Base-by-base conservation (phyloP, 2,113 vertebrate genomes). In the Antennarius striatus region DNA sequence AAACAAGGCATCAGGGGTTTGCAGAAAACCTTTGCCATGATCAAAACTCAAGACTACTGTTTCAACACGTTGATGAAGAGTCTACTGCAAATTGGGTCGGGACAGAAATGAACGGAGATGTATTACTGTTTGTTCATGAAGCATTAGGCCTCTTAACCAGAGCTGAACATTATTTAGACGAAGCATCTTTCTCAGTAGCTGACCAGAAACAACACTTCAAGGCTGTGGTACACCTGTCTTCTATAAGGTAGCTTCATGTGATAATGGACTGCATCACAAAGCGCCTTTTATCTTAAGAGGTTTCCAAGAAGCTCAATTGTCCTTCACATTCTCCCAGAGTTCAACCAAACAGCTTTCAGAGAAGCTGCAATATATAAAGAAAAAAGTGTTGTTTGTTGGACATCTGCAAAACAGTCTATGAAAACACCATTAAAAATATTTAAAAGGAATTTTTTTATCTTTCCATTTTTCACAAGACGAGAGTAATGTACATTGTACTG, bases 131-230 rank as follows among this genome's bases (percentile, higher is more conserved):
- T 68, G 58, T 39, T 14, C 67, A 63, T 48, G 56, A 64, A 48
- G 71, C 32, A 48, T 55, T 22, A 46, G 15, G 5, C 15, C 17
- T 39, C 11, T 63, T 56, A 56, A 61, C 49, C 79, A 66, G 69
- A 80, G 71, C 56, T 50, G 42, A 80, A 64, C 63, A 39, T 81
- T 52, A 88, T 80, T 84, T 71, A 85, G 71, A 85, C 80, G 76
- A 71, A 42, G 14, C 45, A 59, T 74, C 57, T 69, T 60, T 56
- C 79, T 75, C 58, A 72, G 68, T 78, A 45, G 32, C 66, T 79
- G 64, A 70, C 77, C 73, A 77, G 12, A 55, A 74, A 30, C 62
- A 65, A 70, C 68, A 56, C 45, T 86, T 67, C 61, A 71, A 65
- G 54, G 64, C 68, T 64, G 63, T 43, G 61, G 68, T 70, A 51